Evolutionary conservation across 2,888 invertebrate genomes (phyloP).

Genomic region (Orthosia cruda): DNA sequence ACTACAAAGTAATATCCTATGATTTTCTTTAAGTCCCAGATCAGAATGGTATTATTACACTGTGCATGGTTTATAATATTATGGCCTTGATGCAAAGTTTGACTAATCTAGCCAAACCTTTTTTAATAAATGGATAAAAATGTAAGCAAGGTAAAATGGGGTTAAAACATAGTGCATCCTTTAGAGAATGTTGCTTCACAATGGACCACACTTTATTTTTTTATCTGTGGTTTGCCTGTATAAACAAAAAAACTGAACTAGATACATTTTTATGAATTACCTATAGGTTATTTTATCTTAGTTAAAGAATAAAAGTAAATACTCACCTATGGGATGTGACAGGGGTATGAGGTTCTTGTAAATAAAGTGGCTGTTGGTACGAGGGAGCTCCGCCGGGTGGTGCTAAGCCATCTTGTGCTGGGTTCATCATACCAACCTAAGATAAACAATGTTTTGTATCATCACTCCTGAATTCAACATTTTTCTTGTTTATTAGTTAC

Average conservation of each 20-base stretch:
- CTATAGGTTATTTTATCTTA: not conserved
- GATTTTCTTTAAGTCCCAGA: constrained; percentile 62
- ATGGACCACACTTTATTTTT: not conserved
- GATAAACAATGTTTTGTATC: constrained; percentile 67
- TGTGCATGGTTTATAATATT: constrained; percentile 29
- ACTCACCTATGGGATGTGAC: constrained; percentile 88
- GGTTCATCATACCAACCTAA: constrained; percentile 92
- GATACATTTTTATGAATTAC: constrained; percentile 6
- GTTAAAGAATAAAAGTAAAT: constrained; percentile 28
- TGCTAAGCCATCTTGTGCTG: constrained; percentile 92
- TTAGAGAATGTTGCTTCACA: constrained; percentile 5
- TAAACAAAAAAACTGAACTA: not conserved
- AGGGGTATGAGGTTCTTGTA: constrained; percentile 91
- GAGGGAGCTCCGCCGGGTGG: constrained; percentile 92
- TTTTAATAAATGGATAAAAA: constrained; percentile 20
- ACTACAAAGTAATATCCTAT: constrained; percentile 2
- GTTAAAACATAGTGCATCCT: not conserved
- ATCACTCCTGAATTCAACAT: constrained; percentile 14
- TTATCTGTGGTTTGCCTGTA: not conserved
- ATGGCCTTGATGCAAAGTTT: not conserved
- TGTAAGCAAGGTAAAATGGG: not conserved
- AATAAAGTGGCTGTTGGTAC: constrained; percentile 94
- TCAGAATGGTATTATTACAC: constrained; percentile 46
- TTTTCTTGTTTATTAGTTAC: not conserved
- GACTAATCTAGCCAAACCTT: not conserved